Evolutionary conservation across 2,797 vertebrate species (phyloP).

Genomic region (Halcyon chelicuti): DNA sequence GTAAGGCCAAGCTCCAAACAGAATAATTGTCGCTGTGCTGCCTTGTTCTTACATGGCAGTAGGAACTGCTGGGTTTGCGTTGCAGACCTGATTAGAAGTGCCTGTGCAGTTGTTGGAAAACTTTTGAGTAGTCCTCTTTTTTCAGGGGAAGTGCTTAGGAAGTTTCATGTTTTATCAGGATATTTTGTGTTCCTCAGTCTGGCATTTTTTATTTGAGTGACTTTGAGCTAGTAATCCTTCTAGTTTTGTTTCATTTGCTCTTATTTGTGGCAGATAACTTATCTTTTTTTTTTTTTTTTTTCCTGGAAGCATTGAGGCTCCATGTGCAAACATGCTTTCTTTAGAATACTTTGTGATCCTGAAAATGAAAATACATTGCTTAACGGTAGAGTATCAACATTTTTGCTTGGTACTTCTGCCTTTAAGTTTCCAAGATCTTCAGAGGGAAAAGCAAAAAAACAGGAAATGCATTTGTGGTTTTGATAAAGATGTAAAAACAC

Average conservation of each 20-base stretch:
- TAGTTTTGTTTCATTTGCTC: neutral
- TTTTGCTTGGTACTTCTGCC: neutral
- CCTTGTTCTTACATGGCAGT: neutral
- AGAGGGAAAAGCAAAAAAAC: neutral
- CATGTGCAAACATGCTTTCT: neutral
- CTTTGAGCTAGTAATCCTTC: neutral
- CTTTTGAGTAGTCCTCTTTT: neutral
- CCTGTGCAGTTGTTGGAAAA: neutral
- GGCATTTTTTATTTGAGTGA: neutral
- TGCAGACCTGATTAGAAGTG: neutral
- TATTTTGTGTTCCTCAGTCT: neutral
- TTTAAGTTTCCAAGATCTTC: neutral
- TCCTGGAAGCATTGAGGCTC: neutral
- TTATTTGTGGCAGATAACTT: neutral
- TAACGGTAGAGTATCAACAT: neutral
- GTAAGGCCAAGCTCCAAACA: neutral
- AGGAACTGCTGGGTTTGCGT: neutral
- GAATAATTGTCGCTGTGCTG: rapidly evolving
- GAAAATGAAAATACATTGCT: conserved; percentile 2
- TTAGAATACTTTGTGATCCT: neutral
- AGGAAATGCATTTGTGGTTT: neutral
- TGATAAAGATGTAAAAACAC: neutral
- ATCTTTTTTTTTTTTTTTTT: neutral
- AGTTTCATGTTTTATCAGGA: neutral
- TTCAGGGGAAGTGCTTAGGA: neutral